A percentile compares a stretch with the other conserved stretches of the same genome.
These are phyloP conservation scores for Trichechus manatus DNA, from an alignment of 2,113 vertebrate species.

Conservation along the genomic window DNA sequence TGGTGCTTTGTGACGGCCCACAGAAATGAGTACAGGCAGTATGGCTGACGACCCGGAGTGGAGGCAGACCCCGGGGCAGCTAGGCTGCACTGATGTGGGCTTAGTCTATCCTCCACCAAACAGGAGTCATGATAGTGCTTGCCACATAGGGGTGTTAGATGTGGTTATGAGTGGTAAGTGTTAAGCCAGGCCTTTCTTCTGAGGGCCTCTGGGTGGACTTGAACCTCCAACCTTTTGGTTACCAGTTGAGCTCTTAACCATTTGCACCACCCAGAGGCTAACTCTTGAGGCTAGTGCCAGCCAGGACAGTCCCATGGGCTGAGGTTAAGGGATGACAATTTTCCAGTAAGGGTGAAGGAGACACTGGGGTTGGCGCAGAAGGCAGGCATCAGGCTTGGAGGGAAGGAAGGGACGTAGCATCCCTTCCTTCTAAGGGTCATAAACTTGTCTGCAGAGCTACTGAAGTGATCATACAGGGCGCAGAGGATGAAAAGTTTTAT, in stretches of 20 bases:
- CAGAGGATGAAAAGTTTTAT: neutral
- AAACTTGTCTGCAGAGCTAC: too few species aligned
- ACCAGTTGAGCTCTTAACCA: neutral
- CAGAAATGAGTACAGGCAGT: neutral
- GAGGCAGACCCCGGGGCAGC: neutral
- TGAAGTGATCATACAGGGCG: too few species aligned
- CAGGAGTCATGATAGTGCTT: neutral
- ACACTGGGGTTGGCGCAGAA: neutral
- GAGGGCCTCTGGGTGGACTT: neutral
- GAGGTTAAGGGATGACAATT: neutral
- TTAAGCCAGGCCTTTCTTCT: neutral
- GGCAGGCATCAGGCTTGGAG: neutral
- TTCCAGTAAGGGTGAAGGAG: neutral
- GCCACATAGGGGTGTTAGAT: accelerated
- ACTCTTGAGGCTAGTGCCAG: neutral
- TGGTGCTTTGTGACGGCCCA: too few species aligned
- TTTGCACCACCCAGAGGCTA: neutral
- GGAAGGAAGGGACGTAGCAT: neutral
- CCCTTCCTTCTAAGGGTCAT: neutral
- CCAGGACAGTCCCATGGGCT: accelerated
- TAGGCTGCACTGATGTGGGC: too few species aligned
- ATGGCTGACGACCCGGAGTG: neutral
- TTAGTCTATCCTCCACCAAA: neutral
- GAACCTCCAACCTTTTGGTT: neutral
- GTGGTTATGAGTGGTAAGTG: neutral